These are phyloP conservation scores for Drosophila saltans DNA, from an alignment of 1,140 invertebrate genomes.

Conservation along the genomic window DNA sequence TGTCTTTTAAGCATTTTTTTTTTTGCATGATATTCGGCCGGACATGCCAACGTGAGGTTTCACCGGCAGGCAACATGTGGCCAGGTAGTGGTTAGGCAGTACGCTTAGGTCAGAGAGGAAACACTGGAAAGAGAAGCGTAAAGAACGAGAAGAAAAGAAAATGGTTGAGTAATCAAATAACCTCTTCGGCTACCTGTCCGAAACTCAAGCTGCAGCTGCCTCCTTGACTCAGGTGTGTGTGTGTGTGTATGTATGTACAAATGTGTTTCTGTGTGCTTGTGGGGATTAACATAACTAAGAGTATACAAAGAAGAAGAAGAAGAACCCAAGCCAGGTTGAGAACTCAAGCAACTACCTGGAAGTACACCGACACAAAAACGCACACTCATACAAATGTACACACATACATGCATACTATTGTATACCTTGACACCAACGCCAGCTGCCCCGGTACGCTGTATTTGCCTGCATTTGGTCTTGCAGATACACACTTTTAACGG, in stretches of 20 bases:
- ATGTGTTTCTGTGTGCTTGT: not conserved
- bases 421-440: conserved; percentile 37
- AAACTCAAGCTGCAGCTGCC: conserved; percentile 63
- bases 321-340: conserved; percentile 56
- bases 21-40: conserved; percentile 52
- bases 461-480: conserved; percentile 13
- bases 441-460: conserved; percentile 8
- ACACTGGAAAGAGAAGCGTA: conserved; percentile 13
- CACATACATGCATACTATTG: not conserved
- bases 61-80: conserved; percentile 44
- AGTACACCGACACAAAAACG: conserved; percentile 13
- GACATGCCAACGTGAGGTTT: conserved; percentile 63
- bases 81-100: conserved; percentile 30
- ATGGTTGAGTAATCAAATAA: conserved; percentile 81
- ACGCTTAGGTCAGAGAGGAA: conserved; percentile 44
- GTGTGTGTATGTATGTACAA: conserved; percentile 39
- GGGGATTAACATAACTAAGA: conserved; percentile 67
- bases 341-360: conserved; percentile 54
- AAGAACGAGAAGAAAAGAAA: conserved; percentile 47
- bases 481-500: conserved; percentile 61
- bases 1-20: conserved; percentile 43
- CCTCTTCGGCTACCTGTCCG: conserved; percentile 74
- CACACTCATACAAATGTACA: conserved; percentile 14
- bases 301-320: conserved; percentile 22
- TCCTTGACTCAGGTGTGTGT: conserved; percentile 59